A percentile compares a stretch with the other conserved stretches of the same genome.
phyloP scores from a whole-genome alignment of 1,140 invertebrate genomes.

The Manduca sexta region DNA sequence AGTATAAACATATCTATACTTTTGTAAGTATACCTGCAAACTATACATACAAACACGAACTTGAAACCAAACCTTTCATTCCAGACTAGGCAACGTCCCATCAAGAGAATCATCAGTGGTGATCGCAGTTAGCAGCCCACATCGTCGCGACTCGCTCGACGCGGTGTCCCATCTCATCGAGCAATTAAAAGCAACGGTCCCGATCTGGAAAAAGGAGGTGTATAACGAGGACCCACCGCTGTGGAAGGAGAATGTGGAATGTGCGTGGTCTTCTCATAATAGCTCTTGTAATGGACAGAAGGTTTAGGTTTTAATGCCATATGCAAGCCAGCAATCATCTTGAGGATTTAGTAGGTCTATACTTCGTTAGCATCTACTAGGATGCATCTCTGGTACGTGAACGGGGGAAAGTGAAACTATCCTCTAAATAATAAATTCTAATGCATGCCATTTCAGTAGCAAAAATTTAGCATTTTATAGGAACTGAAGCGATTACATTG shows the following conservation, averaged over 20 bases:
- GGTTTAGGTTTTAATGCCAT: not conserved
- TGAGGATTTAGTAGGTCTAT: too few species aligned
- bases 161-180: constrained; percentile 91
- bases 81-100: constrained; percentile 87
- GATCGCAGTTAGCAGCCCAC: constrained; percentile 91
- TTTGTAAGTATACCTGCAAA: too few species aligned
- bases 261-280: constrained; percentile 74
- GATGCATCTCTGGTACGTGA: too few species aligned
- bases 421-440: too few species aligned
- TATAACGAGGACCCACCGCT: constrained; percentile 77
- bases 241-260: constrained; percentile 89
- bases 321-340: too few species aligned
- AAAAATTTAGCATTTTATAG: too few species aligned
- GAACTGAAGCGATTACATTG: too few species aligned
- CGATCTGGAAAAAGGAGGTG: constrained; percentile 98
- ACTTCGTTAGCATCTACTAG: too few species aligned
- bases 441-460: too few species aligned
- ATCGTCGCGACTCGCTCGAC: constrained; percentile 86
- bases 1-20: too few species aligned
- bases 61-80: not conserved
- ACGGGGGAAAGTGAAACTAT: too few species aligned
- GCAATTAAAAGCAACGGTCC: constrained; percentile 88
- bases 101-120: constrained; percentile 91
- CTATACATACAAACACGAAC: not conserved
- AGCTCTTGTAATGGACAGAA: constrained; percentile 16